Evolutionary conservation across 1,140 invertebrate genomes (phyloP), one percentile per base, ranked within the genome.

Genomic region (Delia radicum): DNA sequence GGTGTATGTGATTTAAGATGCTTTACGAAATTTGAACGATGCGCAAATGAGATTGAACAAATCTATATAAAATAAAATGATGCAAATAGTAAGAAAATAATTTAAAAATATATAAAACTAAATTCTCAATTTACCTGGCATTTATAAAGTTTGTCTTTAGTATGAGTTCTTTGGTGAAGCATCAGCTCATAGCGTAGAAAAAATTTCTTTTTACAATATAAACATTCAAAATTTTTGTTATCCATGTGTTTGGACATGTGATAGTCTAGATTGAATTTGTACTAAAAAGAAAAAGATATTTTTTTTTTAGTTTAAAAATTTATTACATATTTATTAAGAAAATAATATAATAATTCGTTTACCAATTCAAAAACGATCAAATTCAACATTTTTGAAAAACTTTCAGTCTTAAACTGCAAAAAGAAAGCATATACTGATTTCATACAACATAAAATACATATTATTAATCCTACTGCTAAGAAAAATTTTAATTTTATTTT

Each of bases 91-190:
- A n/a, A n/a, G n/a, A n/a, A n/a, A n/a, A n/a, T n/a, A n/a, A n/a
- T n/a, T n/a, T n/a, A n/a, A n/a, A n/a, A n/a, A n/a, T n/a, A n/a
- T n/a, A n/a, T 79, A 88, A 88, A 73, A 80, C 83, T 87, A 82
- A 91, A 93, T 12, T 63, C 8, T 18, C 8, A 72, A 62, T 67
- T 75, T 15, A 92, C 88, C 82, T 94, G 92, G 85, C 78, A 79
- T 31, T 77, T 33, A 26, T 75, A 74, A 6, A 75, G 78, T 46
- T 73, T 74, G 55, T 79, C 78, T 12, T 93, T 92, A 13, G 92
- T 93, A 79, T 95, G 94, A 33, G 91, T 91, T 74, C 93, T 85
- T 80, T 94, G 88, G 80, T 95, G 94, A 82, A 94, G 26, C 29
- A 46, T 74, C 5, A 77, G 55, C 13, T 75, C 65, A 37, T 31